Base-by-base conservation (phyloP, 92 coral and sea anemone species). In the Palythoa heliodiscus region DNA sequence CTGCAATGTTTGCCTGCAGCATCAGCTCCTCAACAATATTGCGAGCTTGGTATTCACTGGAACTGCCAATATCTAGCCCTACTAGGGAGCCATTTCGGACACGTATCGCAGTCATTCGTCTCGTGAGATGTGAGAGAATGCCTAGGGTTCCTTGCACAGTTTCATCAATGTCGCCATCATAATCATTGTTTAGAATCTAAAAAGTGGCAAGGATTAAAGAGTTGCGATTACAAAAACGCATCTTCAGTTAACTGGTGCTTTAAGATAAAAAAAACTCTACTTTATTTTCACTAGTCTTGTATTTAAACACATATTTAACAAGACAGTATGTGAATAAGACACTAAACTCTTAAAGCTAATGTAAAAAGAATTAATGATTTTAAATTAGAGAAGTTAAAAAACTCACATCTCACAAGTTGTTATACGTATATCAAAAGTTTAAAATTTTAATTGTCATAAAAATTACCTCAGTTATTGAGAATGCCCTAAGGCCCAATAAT, bases 1-100 rank as follows among this genome's bases (percentile, higher is more conserved):
- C 93, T 6, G 95, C 91, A 22, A 88, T 68, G 89, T 96, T 94
- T 1, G 98, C 82, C 73, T 89, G 82, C 17, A 92, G 82, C 98
- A 96, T 94, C 1, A 96, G 73, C 58, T 96, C 98, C 66, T 96
- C 98, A 1, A 96, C 93, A 38, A 94, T 92, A 73, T 87, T 88
- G 3, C 86, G 86, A 5, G 98, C 78, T 55, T 72, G 87, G 82
- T 77, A 58, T 7, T 78, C 83, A 37, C 17, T 66, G 14, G 48
- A 29, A 39, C 74, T 55, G 53, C 75, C 53, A 70, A 70, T 35
- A 74, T 83, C 83, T 69, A 78, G 22, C 16, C 57, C 50, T 58
- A 85, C 89, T 16, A 86, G 64, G 1, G 89, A 89, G 53, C 92
- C 92, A 25, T 76, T 84, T 37, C 98, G 92, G 40, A 92, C 90